Percentiles rank a stretch among this genome's conserved stretches.
phyloP scores from a whole-genome alignment of 2,888 invertebrate genomes.

The Drosophila yooni region DNA sequence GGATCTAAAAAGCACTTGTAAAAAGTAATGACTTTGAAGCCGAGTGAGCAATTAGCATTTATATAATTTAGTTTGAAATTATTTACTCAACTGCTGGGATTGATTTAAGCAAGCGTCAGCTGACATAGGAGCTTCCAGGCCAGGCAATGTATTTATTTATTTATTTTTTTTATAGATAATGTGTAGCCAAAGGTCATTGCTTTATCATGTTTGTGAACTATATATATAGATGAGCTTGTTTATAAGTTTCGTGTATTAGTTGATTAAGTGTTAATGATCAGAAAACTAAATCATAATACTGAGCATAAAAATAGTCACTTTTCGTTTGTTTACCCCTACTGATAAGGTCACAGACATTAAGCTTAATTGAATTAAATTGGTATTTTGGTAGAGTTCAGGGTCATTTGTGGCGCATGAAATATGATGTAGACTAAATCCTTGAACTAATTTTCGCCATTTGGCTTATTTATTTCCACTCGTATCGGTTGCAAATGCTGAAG shows the following conservation, averaged over 20 bases:
- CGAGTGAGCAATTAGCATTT: conserved; percentile 1
- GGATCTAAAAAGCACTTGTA: background rate
- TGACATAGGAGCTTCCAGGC: background rate
- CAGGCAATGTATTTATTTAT: too few relatives aligned
- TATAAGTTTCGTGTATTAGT: background rate
- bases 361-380: conserved; percentile 5
- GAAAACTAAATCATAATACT: background rate
- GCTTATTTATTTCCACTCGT: conserved; percentile 44
- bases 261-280: conserved; percentile 1
- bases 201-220: background rate
- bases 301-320: background rate
- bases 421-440: conserved; percentile 8
- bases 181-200: background rate
- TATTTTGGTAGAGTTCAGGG: conserved; percentile 22
- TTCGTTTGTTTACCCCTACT: background rate
- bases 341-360: background rate
- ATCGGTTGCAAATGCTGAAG: conserved; percentile 9
- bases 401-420: conserved; percentile 1
- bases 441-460: background rate
- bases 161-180: background rate
- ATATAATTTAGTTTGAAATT: background rate
- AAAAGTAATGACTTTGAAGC: background rate
- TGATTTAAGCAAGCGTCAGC: background rate
- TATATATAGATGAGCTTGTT: background rate
- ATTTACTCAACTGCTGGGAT: background rate